Percentiles rank a stretch among this genome's conserved stretches.
Evolutionary conservation across 1,140 invertebrate species (phyloP).

Genomic region (Prorops nasuta): DNA sequence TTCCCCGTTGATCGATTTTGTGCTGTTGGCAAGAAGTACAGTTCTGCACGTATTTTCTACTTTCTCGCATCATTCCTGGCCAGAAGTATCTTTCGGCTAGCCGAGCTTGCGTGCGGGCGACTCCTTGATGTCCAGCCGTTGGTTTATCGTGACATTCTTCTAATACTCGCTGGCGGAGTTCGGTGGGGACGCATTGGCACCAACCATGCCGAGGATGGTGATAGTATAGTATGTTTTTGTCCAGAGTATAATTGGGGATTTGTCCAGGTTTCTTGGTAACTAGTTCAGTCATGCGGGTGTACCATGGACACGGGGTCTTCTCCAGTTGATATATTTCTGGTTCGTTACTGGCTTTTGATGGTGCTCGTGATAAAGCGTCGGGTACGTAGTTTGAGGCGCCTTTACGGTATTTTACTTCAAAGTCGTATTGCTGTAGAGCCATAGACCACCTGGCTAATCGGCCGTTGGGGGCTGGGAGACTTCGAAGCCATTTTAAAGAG

Average conservation of each 20-base stretch:
- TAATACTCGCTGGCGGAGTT: neutral
- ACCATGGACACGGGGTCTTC: no score
- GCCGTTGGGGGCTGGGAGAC: neutral
- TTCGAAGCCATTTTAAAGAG: neutral
- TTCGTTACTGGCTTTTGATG: neutral
- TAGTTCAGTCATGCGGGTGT: no score
- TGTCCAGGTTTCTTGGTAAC: no score
- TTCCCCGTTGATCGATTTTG: neutral
- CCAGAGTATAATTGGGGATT: no score
- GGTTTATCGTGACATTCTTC: neutral
- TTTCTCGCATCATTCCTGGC: neutral
- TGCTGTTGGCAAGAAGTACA: neutral
- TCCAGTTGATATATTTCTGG: no score
- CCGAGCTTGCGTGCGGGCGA: neutral
- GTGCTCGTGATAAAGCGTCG: neutral
- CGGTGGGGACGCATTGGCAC: no score
- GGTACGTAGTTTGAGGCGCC: slow-evolving; percentile 2
- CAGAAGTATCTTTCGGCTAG: neutral
- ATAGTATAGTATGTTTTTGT: neutral
- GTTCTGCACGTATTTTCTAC: neutral
- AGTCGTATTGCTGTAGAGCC: neutral
- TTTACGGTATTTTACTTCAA: slow-evolving; percentile 6
- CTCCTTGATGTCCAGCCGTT: neutral
- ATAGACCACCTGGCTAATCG: slow-evolving; percentile 27
- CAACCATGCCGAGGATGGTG: no score